phyloP scores from a whole-genome alignment of 2,888 invertebrate species.

The Busseola fusca region DNA sequence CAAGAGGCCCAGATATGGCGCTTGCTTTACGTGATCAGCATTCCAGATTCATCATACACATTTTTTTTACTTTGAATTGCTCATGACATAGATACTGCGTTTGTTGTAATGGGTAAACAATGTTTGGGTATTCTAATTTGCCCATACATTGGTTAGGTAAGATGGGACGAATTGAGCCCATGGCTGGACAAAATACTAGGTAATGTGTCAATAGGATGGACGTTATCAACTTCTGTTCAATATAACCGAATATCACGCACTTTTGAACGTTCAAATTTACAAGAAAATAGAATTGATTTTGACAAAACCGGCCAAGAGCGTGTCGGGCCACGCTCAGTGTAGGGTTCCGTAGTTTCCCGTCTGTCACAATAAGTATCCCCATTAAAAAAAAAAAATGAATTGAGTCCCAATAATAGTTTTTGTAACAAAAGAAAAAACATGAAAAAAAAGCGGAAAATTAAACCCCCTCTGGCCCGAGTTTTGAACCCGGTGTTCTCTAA shows the following conservation, averaged over 20 bases:
- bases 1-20: constrained; percentile 41
- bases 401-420: too few relatives aligned
- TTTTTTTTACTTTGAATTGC: constrained; percentile 40
- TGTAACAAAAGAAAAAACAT: too few relatives aligned
- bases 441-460: too few relatives aligned
- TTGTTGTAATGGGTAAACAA: constrained; percentile 22
- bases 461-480: too few relatives aligned
- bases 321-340: too few relatives aligned
- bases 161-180: not conserved
- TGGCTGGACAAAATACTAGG: not conserved
- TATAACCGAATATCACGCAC: not conserved
- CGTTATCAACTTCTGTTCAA: too few relatives aligned
- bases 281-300: not conserved
- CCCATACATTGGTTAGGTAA: not conserved
- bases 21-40: constrained; percentile 51
- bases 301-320: too few relatives aligned
- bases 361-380: too few relatives aligned
- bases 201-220: not conserved
- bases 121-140: constrained; percentile 3
- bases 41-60: constrained; percentile 25
- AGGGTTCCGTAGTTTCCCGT: too few relatives aligned
- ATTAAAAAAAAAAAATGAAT: too few relatives aligned
- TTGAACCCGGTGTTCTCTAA: too few relatives aligned
- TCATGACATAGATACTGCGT: constrained; percentile 47
- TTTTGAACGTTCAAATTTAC: too few relatives aligned